These are phyloP conservation scores for Lamellibrachia luymesi DNA, from an alignment of 1,140 invertebrate species.

Conservation along the genomic window DNA sequence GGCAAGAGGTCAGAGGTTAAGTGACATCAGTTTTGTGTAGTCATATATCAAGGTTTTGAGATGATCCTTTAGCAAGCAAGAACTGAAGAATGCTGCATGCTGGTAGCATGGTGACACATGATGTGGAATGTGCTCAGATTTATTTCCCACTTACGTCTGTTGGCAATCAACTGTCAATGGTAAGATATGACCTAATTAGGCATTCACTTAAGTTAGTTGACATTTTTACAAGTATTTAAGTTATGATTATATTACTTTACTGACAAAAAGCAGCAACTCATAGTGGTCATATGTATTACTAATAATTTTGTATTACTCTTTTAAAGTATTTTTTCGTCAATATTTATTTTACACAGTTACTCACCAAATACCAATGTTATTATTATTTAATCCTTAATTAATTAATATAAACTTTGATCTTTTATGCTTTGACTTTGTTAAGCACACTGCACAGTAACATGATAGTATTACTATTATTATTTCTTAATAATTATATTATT, in stretches of 20 bases:
- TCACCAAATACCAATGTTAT: no score
- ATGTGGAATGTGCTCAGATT: background rate
- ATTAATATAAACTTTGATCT: no score
- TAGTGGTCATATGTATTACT: no score
- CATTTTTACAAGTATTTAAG: conserved; percentile 10
- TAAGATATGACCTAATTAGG: background rate
- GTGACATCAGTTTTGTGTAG: background rate
- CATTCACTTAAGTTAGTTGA: background rate
- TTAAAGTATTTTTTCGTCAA: no score
- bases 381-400: no score
- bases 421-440: no score
- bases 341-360: no score
- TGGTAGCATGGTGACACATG: background rate
- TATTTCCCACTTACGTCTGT: background rate
- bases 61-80: background rate
- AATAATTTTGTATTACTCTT: no score
- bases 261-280: background rate
- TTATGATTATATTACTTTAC: background rate
- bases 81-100: background rate
- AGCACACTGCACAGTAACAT: no score
- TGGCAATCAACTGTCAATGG: background rate
- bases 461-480: no score
- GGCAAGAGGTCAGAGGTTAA: background rate
- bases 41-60: background rate
- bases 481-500: no score